Evolutionary conservation across 2,888 invertebrate species (phyloP).

Genomic region (Sarcophaga variegata): DNA sequence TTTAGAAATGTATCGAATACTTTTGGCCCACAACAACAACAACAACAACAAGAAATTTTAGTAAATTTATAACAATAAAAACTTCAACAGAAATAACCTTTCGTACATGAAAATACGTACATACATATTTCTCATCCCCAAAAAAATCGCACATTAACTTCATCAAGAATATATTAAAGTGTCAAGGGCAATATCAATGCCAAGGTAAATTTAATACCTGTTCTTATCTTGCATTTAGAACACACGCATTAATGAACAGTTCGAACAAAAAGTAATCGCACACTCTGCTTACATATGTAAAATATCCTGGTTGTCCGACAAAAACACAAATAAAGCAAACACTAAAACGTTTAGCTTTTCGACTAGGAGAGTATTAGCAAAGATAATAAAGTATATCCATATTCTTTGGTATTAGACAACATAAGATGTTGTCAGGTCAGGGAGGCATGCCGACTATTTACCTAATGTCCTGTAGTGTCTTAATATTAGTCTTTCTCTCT

Average conservation of each 20-base stretch:
- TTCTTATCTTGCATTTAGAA: neutral
- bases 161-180: constrained; percentile 64
- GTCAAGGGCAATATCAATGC: constrained; percentile 56
- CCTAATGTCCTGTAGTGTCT: too few species aligned
- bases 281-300: neutral
- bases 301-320: too few species aligned
- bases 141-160: constrained; percentile 53
- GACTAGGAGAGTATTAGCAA: too few species aligned
- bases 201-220: constrained; percentile 62
- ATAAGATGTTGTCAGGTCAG: too few species aligned
- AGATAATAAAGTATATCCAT: too few species aligned
- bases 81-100: neutral
- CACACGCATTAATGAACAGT: constrained; percentile 16
- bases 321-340: too few species aligned
- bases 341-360: too few species aligned
- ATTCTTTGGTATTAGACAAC: too few species aligned
- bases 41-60: neutral
- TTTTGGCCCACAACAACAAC: neutral
- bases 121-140: constrained; percentile 1
- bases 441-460: too few species aligned
- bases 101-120: neutral
- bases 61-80: neutral
- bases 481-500: too few species aligned
- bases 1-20: constrained; percentile 12
- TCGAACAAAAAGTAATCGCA: neutral